A percentile compares a stretch with the other conserved stretches of the same genome.
Evolutionary conservation across 2,888 invertebrate genomes (phyloP).

Genomic region (Orgyia antiqua): DNA sequence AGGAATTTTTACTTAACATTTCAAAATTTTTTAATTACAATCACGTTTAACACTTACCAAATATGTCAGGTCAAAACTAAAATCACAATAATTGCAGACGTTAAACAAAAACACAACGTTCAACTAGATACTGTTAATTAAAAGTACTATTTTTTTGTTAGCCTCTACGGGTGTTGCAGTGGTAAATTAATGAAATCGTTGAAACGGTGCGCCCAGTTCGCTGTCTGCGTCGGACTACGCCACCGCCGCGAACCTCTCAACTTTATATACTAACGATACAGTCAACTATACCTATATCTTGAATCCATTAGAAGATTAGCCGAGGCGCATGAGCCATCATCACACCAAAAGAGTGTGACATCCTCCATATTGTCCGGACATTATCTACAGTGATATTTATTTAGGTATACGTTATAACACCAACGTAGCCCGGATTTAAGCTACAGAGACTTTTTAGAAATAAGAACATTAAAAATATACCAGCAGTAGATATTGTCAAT

Average conservation of each 20-base stretch:
- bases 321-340: conserved; percentile 49
- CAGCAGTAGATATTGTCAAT: no score
- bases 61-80: conserved; percentile 7
- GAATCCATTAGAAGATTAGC: conserved; percentile 54
- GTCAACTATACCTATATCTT: conserved; percentile 30
- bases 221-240: conserved; percentile 49
- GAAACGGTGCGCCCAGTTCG: conserved; percentile 33
- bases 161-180: conserved; percentile 12
- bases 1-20: no score
- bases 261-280: conserved; percentile 54
- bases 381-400: no score
- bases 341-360: no score
- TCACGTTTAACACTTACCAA: conserved; percentile 25
- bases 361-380: no score
- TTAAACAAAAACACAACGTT: conserved; percentile 26
- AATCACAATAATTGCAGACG: conserved; percentile 24
- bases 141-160: no score
- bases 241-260: conserved; percentile 44
- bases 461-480: no score
- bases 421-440: no score
- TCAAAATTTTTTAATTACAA: no score
- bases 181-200: conserved; percentile 7
- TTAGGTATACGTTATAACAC: no score
- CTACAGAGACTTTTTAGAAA: no score
- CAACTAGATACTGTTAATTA: conserved; percentile 16